Percentiles rank a stretch among this genome's conserved stretches.
Evolutionary conservation across 2,888 invertebrate genomes (phyloP).

Genomic region (Caenorhabditis plicata): DNA sequence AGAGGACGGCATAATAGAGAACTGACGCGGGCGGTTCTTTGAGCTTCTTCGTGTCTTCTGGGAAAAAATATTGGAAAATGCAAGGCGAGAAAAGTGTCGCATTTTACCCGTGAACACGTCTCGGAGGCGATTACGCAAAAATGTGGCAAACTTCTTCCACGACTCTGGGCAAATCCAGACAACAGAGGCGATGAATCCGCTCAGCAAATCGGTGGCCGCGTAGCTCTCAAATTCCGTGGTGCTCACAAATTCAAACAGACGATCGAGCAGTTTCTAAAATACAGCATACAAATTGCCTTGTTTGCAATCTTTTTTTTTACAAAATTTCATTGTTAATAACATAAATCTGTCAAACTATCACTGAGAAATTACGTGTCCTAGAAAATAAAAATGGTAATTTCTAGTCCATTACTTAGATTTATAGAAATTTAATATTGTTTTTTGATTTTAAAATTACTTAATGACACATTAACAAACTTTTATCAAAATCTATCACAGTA

Average conservation of each 20-base stretch:
- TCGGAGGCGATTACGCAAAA: conserved; percentile 19
- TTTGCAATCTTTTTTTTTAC: conserved; percentile 1
- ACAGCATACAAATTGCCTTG: background rate
- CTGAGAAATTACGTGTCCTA: background rate
- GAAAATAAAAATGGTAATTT: background rate
- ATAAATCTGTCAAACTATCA: background rate
- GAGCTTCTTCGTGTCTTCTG: conserved; percentile 21
- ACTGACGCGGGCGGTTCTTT: conserved; percentile 18
- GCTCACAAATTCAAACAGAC: conserved; percentile 18
- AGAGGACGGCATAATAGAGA: conserved; percentile 28
- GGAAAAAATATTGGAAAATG: background rate
- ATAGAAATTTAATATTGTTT: no score
- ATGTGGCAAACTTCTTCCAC: conserved; percentile 20
- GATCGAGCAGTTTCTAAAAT: conserved; percentile 18
- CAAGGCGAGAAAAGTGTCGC: no score
- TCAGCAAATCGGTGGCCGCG: conserved; percentile 23
- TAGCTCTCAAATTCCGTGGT: conserved; percentile 22
- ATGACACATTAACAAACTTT: no score
- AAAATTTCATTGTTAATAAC: background rate
- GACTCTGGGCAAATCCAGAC: conserved; percentile 11
- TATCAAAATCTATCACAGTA: no score
- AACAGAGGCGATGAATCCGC: conserved; percentile 15
- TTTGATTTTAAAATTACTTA: no score
- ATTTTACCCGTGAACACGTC: conserved; percentile 23
- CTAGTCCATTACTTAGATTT: background rate